Evolutionary conservation across 1,140 invertebrate genomes (phyloP), one percentile per base, ranked within the genome.

Genomic region (Drosophila ercepeae): DNA sequence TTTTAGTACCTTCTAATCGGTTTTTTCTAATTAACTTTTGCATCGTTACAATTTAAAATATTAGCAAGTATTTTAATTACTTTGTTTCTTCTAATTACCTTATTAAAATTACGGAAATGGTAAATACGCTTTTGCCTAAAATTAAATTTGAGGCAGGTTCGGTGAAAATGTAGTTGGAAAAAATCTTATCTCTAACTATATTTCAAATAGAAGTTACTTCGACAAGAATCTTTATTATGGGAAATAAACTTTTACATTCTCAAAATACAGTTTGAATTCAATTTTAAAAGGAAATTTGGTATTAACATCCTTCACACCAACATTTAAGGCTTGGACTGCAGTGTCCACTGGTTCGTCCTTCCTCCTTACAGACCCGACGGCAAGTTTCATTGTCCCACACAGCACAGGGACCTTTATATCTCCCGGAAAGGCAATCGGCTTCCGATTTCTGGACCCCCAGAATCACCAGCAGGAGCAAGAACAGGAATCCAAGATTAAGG

Each of bases 311-410:
- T 6, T 55, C 25, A 8, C 58, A 61, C 32, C 50, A 61, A 3
- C 58, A 53, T 34, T 61, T 21, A 0, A 61, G 48, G 8, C 58
- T 29, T 21, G 36, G 3, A 5, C 25, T 50, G 29, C 55, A 60
- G 16, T 60, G 48, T 41, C 57, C 57, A 52, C 21, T 41, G 3
- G 0, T 11, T 5, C 57, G 48, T 18, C 57, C 46, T 42, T 60
- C 48, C 29, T 51, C 46, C 32, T 25, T 19, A 19, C 55, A 58
- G 8, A 50, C 45, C 6, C 44, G 13, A 5, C 29, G 18, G 7
- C 55, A 58, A 41, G 44, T 58, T 0, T 58, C 55, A 23, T 58
- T 50, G 32, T 58, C 55, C 55, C 55, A 58, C n/a, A 50, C 45
- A 4, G 55, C 55, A 14, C 55, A 58, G 9, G 55, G 55, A 58